Evolutionary conservation across 1,140 invertebrate genomes (phyloP).

Genomic region (Hycleus phaleratus): DNA sequence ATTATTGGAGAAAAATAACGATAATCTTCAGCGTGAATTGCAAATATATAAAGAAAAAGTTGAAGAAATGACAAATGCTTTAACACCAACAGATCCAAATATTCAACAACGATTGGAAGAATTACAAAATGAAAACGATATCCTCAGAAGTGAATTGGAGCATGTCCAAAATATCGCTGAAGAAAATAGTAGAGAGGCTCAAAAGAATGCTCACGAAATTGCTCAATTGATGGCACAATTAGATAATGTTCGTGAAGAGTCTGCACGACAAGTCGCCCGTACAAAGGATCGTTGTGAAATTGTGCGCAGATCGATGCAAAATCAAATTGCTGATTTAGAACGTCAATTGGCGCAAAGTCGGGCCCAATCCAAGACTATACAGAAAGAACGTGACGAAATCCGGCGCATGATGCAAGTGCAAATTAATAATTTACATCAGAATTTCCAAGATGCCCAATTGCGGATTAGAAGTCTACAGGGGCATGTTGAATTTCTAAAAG

Average conservation of each 20-base stretch:
- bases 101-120: conserved; percentile 39
- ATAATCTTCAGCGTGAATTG: conserved; percentile 52
- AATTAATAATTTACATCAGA: conserved; percentile 56
- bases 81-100: conserved; percentile 30
- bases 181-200: conserved; percentile 45
- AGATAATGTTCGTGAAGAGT: conserved; percentile 61
- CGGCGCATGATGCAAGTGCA: conserved; percentile 60
- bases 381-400: conserved; percentile 60
- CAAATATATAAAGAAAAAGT: conserved; percentile 50
- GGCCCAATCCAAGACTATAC: conserved; percentile 52
- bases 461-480: conserved; percentile 54
- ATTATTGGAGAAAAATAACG: conserved; percentile 53
- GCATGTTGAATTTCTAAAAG: conserved; percentile 55
- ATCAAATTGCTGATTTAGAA: conserved; percentile 57
- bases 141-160: conserved; percentile 41
- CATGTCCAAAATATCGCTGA: conserved; percentile 44
- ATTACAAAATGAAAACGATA: conserved; percentile 45
- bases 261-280: conserved; percentile 55
- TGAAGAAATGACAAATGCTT: conserved; percentile 39
- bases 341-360: conserved; percentile 53
- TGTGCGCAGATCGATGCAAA: conserved; percentile 50
- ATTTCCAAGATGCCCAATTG: conserved; percentile 59
- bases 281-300: conserved; percentile 50
- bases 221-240: conserved; percentile 56
- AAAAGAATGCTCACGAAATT: conserved; percentile 50